phyloP scores from a whole-genome alignment of 2,797 vertebrate species.

The Rhinophrynus dorsalis region DNA sequence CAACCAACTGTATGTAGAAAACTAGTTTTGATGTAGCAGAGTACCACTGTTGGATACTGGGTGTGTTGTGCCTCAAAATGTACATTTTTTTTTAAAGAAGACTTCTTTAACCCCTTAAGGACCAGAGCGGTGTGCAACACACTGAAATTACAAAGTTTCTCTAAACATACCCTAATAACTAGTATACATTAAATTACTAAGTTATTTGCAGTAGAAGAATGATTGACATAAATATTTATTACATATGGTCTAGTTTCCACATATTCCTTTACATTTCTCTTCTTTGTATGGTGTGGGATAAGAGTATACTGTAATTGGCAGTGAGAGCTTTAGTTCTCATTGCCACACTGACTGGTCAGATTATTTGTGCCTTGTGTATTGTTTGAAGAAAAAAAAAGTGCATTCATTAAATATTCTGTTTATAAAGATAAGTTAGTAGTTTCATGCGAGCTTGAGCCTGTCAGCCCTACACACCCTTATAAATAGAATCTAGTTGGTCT shows the following conservation, averaged over 20 bases:
- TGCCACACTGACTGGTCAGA: neutral
- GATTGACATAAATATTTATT: neutral
- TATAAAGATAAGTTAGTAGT: neutral
- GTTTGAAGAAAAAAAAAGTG: neutral
- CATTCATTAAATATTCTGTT: slow-evolving; percentile 40
- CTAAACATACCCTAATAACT: no score
- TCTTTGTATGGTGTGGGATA: neutral
- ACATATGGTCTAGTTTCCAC: neutral
- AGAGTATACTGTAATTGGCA: neutral
- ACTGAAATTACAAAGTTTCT: no score
- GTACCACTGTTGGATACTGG: no score
- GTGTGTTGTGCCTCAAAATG: no score
- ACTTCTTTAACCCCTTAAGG: no score
- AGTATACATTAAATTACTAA: neutral
- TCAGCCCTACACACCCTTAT: neutral
- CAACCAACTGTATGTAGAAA: no score
- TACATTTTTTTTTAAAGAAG: no score
- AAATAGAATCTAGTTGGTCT: neutral
- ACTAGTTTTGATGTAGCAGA: no score
- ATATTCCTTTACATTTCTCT: neutral
- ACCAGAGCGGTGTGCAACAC: no score
- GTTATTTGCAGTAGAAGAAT: neutral
- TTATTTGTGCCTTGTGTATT: slow-evolving; percentile 5
- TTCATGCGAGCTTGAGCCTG: neutral
- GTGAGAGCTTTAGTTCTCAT: neutral